These are phyloP conservation scores for Calyptommatus sinebrachiatus DNA, from an alignment of 2,113 vertebrate genomes.

Conservation along the genomic window DNA sequence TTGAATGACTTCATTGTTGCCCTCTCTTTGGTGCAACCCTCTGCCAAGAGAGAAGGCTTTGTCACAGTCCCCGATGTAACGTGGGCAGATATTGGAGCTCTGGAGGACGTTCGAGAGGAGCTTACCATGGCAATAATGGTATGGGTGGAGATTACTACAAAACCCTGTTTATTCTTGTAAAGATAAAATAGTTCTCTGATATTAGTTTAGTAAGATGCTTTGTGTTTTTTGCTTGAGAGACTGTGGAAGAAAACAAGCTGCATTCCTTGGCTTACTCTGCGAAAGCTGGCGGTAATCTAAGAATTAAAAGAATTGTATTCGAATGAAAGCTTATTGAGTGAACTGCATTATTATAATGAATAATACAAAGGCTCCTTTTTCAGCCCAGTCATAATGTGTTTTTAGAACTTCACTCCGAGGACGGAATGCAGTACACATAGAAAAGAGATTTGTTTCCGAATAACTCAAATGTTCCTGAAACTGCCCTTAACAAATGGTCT, in stretches of 20 bases:
- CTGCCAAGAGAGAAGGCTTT: conserved; percentile 96
- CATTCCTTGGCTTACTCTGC: neutral
- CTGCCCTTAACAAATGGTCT: no score
- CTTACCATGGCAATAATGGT: conserved; percentile 97
- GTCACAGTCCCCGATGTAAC: conserved; percentile 94
- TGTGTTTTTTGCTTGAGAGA: neutral
- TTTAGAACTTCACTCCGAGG: neutral
- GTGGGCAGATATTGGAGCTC: conserved; percentile 91
- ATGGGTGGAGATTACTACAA: conserved; percentile 29
- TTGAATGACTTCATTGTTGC: conserved; percentile 88
- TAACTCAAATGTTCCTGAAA: neutral
- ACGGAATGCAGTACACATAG: neutral
- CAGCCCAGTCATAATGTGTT: neutral
- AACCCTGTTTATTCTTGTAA: neutral
- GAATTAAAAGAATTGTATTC: conserved; percentile 9
- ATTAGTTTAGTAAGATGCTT: neutral
- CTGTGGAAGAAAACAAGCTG: neutral
- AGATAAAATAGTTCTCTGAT: neutral
- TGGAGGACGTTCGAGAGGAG: conserved; percentile 90
- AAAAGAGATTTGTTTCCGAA: no score
- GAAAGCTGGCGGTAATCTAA: neutral
- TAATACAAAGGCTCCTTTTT: neutral
- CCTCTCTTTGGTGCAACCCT: conserved; percentile 86
- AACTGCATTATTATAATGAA: neutral
- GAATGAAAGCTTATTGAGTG: neutral